phyloP scores from a whole-genome alignment of 1,140 invertebrate species.

The Sinella curviseta region DNA sequence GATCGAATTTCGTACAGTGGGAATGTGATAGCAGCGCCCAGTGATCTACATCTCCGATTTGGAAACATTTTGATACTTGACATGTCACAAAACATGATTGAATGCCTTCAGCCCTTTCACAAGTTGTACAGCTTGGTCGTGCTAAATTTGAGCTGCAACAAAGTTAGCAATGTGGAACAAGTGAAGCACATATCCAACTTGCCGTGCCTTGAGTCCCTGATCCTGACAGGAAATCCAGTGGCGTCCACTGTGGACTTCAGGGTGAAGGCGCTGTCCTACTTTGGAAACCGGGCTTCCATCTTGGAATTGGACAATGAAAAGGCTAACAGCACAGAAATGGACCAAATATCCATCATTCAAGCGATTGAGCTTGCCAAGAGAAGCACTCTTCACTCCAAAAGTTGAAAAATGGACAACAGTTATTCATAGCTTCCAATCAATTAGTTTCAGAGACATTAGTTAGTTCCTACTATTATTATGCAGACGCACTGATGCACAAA shows the following conservation, averaged over 20 bases:
- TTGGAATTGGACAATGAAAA: conserved; percentile 83
- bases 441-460: too few species aligned
- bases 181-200: conserved; percentile 75
- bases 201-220: conserved; percentile 81
- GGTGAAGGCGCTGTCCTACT: conserved; percentile 80
- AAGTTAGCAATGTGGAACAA: conserved; percentile 70
- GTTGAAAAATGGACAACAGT: too few species aligned
- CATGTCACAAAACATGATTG: conserved; percentile 81
- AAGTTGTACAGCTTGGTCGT: conserved; percentile 81
- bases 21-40: conserved; percentile 64
- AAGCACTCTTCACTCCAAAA: background rate
- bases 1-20: conserved; percentile 74
- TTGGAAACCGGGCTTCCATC: conserved; percentile 72
- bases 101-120: conserved; percentile 71
- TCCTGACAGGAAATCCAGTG: conserved; percentile 85
- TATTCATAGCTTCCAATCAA: too few species aligned
- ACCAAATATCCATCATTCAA: conserved; percentile 84
- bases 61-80: conserved; percentile 87
- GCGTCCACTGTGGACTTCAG: conserved; percentile 84
- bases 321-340: conserved; percentile 81
- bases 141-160: conserved; percentile 83
- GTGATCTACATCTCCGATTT: conserved; percentile 78
- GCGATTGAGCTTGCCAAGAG: conserved; percentile 71
- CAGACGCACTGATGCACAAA: too few species aligned
- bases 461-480: too few species aligned